These are phyloP conservation scores for Micropoecilia bifurca DNA, from an alignment of 2,797 vertebrate genomes.

Conservation along the genomic window DNA sequence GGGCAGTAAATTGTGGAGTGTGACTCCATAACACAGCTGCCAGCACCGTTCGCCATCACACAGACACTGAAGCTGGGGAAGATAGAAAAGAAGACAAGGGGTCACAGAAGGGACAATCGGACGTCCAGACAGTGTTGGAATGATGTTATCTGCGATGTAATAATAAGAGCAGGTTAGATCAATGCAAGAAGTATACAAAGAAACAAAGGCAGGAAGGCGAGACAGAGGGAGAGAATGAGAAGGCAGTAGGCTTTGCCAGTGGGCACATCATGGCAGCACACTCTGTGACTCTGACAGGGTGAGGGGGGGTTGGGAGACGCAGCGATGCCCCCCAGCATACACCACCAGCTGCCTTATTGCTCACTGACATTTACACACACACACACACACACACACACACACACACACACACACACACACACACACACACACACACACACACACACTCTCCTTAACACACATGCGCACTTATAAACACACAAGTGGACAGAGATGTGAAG, in stretches of 20 bases:
- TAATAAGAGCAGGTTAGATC: slow-evolving; percentile 53
- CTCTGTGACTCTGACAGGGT: slow-evolving; percentile 83
- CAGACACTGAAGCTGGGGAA: slow-evolving; percentile 51
- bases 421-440: neutral
- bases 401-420: slow-evolving; percentile 42
- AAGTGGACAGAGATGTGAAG: slow-evolving; percentile 78
- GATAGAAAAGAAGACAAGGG: slow-evolving; percentile 74
- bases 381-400: slow-evolving; percentile 40
- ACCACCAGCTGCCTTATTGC: slow-evolving; percentile 80
- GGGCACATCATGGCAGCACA: slow-evolving; percentile 84
- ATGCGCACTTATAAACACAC: slow-evolving; percentile 46
- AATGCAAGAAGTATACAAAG: slow-evolving; percentile 48
- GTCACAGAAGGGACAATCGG: slow-evolving; percentile 54
- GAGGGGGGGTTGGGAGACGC: slow-evolving; percentile 60
- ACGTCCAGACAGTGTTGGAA: slow-evolving; percentile 57
- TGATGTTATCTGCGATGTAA: slow-evolving; percentile 61
- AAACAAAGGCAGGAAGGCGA: slow-evolving; percentile 64
- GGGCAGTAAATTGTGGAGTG: slow-evolving; percentile 71
- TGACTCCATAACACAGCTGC: slow-evolving; percentile 73
- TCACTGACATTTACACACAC: slow-evolving; percentile 81
- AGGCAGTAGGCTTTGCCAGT: slow-evolving; percentile 68
- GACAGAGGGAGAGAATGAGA: slow-evolving; percentile 61
- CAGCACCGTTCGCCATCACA: slow-evolving; percentile 69
- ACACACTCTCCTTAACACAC: slow-evolving; percentile 14
- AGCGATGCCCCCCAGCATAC: slow-evolving; percentile 79